phyloP scores from a whole-genome alignment of 1,140 invertebrate species.

The Mylabris phalerata region DNA sequence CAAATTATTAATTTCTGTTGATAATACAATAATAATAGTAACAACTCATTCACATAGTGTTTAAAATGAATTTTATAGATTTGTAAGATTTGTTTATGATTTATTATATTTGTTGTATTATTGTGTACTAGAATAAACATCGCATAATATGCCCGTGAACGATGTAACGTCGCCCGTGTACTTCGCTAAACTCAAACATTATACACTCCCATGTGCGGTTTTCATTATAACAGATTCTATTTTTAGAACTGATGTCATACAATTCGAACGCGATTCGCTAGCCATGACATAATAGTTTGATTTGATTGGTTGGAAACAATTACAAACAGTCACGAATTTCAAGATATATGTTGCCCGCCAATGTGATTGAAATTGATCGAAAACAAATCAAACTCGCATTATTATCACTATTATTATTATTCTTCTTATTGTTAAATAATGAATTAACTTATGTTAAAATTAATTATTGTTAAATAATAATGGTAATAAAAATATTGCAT shows the following conservation, averaged over 20 bases:
- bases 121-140: constrained; percentile 30
- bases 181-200: constrained; percentile 35
- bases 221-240: constrained; percentile 31
- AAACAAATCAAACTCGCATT: constrained; percentile 17
- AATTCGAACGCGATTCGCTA: constrained; percentile 2
- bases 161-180: constrained; percentile 26
- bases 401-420: no score
- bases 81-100: constrained; percentile 13
- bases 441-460: no score
- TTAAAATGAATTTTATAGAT: constrained; percentile 17
- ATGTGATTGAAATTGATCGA: constrained; percentile 16
- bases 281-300: constrained; percentile 22
- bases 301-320: constrained; percentile 23
- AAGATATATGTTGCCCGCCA: neutral
- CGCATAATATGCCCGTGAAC: constrained; percentile 24
- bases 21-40: constrained; percentile 24
- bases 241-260: constrained; percentile 34
- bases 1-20: constrained; percentile 19
- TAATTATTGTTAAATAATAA: no score
- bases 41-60: constrained; percentile 26
- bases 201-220: constrained; percentile 31
- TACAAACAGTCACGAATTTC: constrained; percentile 17
- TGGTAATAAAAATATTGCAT: no score
- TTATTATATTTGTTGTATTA: neutral
- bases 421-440: no score